A percentile compares a stretch with the other conserved stretches of the same genome.
These are phyloP conservation scores for Bubalus kerabau DNA, from an alignment of 2,113 vertebrate species.

Conservation along the genomic window DNA sequence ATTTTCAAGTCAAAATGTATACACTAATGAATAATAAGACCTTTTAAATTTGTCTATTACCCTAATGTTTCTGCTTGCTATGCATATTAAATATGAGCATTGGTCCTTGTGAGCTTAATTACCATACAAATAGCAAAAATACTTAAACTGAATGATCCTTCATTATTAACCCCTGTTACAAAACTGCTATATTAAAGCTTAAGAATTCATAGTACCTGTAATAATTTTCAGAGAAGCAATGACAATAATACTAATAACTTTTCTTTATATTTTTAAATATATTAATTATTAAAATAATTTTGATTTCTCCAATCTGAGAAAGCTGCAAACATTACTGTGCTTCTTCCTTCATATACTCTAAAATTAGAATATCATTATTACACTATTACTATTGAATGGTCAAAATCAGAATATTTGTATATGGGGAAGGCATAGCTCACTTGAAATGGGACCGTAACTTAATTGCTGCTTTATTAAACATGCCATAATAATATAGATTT, in stretches of 20 bases:
- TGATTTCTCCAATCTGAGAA: not conserved
- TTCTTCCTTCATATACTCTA: not conserved
- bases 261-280: not conserved
- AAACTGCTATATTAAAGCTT: not conserved
- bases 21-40: not conserved
- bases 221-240: conserved; percentile 11
- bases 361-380: not conserved
- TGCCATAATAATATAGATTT: not conserved
- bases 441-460: not conserved
- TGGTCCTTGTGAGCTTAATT: conserved; percentile 59
- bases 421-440: not conserved
- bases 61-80: not conserved
- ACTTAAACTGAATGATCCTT: conserved; percentile 42
- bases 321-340: not conserved
- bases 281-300: not conserved
- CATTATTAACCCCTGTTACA: not conserved
- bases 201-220: not conserved
- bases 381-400: not conserved
- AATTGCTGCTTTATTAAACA: not conserved
- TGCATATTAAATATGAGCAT: not conserved
- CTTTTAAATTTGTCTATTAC: not conserved
- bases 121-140: not conserved
- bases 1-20: not conserved
- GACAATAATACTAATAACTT: not conserved
- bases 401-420: not conserved